phyloP scores from a whole-genome alignment of 1,140 invertebrate genomes.

The Pristionchus pacificus region DNA sequence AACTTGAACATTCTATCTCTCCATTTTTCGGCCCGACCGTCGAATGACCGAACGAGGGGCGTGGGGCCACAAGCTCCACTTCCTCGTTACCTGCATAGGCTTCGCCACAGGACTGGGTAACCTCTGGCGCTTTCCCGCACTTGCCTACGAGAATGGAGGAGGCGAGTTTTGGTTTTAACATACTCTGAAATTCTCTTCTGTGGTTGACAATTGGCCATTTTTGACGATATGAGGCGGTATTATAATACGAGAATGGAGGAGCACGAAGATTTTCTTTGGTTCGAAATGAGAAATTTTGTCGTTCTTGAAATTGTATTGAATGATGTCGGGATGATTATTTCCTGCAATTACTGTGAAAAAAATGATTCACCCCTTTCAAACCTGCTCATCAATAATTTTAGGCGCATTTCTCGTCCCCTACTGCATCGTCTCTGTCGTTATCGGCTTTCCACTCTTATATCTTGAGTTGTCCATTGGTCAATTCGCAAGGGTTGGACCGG shows the following conservation, averaged over 20 bases:
- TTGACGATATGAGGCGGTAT: no score
- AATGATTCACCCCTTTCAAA: constrained; percentile 20
- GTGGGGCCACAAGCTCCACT: constrained; percentile 14
- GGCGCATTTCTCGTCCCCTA: constrained; percentile 15
- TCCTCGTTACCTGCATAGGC: constrained; percentile 12
- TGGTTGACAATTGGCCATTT: no score
- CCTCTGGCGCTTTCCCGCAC: constrained; percentile 53
- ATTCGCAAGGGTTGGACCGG: not conserved
- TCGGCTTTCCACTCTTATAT: constrained; percentile 11
- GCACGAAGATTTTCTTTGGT: no score
- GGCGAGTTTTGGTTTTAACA: no score
- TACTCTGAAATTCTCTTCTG: no score
- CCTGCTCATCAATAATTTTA: constrained; percentile 26
- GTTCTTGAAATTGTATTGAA: no score
- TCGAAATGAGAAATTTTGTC: constrained; percentile 26
- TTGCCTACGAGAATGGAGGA: constrained; percentile 59
- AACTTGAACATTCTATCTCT: no score
- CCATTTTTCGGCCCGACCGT: no score
- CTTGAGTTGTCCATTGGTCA: constrained; percentile 14
- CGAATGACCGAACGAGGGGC: not conserved
- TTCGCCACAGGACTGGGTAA: constrained; percentile 34
- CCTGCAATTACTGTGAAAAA: no score
- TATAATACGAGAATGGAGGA: no score
- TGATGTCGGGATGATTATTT: no score
- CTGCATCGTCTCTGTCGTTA: not conserved